Evolutionary conservation across 2,113 vertebrate species (phyloP).

Genomic region (Callipepla californica): DNA sequence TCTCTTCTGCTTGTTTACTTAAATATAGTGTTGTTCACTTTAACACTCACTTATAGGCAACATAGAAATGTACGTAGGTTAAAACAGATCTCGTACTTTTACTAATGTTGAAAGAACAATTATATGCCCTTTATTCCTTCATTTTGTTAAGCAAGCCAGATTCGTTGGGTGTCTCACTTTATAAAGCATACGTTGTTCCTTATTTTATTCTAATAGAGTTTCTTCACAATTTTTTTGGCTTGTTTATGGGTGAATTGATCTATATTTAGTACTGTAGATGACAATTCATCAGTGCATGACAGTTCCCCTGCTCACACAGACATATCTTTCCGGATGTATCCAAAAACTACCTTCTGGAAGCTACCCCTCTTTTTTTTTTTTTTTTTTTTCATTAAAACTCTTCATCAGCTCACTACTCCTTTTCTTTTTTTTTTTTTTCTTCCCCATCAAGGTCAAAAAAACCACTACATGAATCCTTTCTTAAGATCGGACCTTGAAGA

Average conservation of each 20-base stretch:
- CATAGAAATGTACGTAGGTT: not conserved
- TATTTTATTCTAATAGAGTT: fast-evolving
- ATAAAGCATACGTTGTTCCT: not conserved
- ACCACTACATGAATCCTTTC: not conserved
- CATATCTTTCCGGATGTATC: not conserved
- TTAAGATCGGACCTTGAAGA: not conserved
- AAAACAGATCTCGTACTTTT: not conserved
- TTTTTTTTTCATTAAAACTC: not conserved
- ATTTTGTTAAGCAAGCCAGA: not conserved
- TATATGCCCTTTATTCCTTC: not conserved
- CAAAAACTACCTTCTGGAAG: not conserved
- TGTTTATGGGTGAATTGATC: not conserved
- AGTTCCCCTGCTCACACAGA: not conserved
- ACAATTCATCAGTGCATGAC: fast-evolving
- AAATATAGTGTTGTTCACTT: not conserved
- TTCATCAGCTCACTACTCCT: not conserved
- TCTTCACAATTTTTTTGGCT: not conserved
- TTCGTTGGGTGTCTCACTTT: not conserved
- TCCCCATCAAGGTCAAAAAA: not conserved
- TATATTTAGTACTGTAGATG: not conserved
- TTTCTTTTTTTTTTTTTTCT: not conserved
- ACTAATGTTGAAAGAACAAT: not conserved
- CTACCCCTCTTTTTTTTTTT: not conserved
- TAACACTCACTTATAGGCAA: not conserved
- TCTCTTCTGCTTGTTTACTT: not conserved